These are phyloP conservation scores for Cheilosia grossa DNA, from an alignment of 2,888 invertebrate species.

Conservation along the genomic window DNA sequence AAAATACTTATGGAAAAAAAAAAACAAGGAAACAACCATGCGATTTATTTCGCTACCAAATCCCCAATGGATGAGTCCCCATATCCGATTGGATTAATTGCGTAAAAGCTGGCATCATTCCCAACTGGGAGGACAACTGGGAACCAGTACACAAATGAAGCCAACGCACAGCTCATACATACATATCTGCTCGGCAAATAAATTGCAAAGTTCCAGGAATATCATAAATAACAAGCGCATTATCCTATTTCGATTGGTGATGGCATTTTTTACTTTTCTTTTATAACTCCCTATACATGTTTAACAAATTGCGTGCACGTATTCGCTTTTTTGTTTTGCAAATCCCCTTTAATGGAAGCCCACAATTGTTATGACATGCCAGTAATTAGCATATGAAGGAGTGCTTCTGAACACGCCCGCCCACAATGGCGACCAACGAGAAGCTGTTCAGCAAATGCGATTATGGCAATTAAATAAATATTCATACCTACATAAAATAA, in stretches of 20 bases:
- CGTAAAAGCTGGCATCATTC: slow-evolving; percentile 54
- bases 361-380: slow-evolving; percentile 67
- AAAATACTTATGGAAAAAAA: neutral
- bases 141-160: slow-evolving; percentile 34
- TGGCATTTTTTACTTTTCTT: slow-evolving; percentile 35
- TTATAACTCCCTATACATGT: slow-evolving; percentile 13
- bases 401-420: slow-evolving; percentile 33
- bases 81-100: slow-evolving; percentile 62
- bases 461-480: slow-evolving; percentile 58
- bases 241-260: slow-evolving; percentile 70
- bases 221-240: slow-evolving; percentile 71
- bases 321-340: slow-evolving; percentile 45
- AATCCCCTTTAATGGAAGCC: slow-evolving; percentile 60
- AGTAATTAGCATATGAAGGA: slow-evolving; percentile 70
- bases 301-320: slow-evolving; percentile 61
- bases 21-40: neutral
- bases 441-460: slow-evolving; percentile 57
- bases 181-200: slow-evolving; percentile 16
- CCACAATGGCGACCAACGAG: neutral
- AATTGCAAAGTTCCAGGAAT: slow-evolving; percentile 64
- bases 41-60: slow-evolving; percentile 44
- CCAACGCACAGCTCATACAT: slow-evolving; percentile 1
- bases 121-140: slow-evolving; percentile 35
- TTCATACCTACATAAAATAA: neutral
- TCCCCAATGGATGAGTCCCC: slow-evolving; percentile 34